Base-by-base conservation (phyloP, 2,888 invertebrate species). In the Aphodius sticticus region DNA sequence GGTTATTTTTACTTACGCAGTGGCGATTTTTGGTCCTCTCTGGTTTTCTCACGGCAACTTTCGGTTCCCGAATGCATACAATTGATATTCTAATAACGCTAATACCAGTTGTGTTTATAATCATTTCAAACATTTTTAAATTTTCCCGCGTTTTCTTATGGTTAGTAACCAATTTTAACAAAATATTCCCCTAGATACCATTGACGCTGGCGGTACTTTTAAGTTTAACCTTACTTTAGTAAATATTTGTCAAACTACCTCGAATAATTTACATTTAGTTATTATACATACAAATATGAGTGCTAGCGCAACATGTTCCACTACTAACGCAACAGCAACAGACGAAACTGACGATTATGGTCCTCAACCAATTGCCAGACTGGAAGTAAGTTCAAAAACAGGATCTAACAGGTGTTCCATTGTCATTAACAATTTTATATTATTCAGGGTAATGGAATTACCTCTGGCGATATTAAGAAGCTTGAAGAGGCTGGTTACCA, bases 401-500 rank as follows among this genome's bases (percentile, higher is more conserved):
- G n/a, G 26, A 77, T 70, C 36, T 53, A 76, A 77, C 16, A 38
- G 38, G 26, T 36, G 77, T 35, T 36, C 15, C 38, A 35, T 70
- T 36, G 12, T 69, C n/a, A n/a, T n/a, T 26, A n/a, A 38, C 15
- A 9, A 16, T 79, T 84, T 26, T 26, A 26, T 26, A 26, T 3
- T 26, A 2, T 81, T 83, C 85, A 98, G 97, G 95, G 95, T 14
- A 95, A 96, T 92, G 98, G 98, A 37, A 97, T 99, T 77, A 95
- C 95, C 82, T 92, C 95, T 5, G 94, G 93, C 2, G 99, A 99
- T 88, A 93, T 99, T 1, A 98, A 98, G 88, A 98, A 98, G 87
- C 90, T 99, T 69, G 94, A 96, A 87, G 98, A 98, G 86, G 95
- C 96, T 15, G 99, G 99, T 0, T 98, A 94, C 86, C 94, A 97